Conservation (phyloP, 1,140 invertebrate genomes). For the Choristoneura fumiferana region DNA sequence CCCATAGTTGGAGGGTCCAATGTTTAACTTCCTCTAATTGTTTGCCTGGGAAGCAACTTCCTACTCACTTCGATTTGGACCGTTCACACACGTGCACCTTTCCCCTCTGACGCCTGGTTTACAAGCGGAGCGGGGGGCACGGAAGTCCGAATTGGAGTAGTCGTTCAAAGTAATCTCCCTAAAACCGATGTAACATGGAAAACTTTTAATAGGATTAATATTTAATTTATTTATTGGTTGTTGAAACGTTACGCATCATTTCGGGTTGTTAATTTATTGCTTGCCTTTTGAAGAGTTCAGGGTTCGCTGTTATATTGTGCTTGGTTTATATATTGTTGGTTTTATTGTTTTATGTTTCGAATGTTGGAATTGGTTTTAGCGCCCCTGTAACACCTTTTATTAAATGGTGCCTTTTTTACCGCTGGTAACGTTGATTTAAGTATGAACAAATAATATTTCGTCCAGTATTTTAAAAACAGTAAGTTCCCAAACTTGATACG, state of each 20-base stretch:
- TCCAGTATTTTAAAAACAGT: no score
- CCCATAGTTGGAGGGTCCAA: constrained; percentile 13
- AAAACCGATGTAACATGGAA: constrained; percentile 20
- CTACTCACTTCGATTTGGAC: background rate
- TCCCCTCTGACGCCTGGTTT: background rate
- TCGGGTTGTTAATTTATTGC: constrained; percentile 5
- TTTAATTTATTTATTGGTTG: constrained; percentile 25
- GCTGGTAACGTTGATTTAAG: no score
- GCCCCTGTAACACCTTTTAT: no score
- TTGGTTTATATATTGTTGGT: no score
- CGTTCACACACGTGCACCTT: background rate
- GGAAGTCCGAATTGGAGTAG: background rate
- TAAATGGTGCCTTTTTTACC: no score
- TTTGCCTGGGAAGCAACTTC: constrained; percentile 12
- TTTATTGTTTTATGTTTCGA: no score
- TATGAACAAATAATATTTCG: no score
- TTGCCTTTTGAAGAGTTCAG: background rate
- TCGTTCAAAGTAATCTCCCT: constrained; percentile 20
- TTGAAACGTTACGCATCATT: constrained; percentile 17
- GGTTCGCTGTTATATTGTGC: background rate
- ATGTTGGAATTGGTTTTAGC: no score
- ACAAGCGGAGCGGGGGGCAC: background rate
- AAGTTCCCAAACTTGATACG: no score
- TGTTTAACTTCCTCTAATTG: constrained; percentile 21
- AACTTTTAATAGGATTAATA: constrained; percentile 26